phyloP scores from a whole-genome alignment of 2,888 invertebrate genomes.

The Notodonta dromedarius region DNA sequence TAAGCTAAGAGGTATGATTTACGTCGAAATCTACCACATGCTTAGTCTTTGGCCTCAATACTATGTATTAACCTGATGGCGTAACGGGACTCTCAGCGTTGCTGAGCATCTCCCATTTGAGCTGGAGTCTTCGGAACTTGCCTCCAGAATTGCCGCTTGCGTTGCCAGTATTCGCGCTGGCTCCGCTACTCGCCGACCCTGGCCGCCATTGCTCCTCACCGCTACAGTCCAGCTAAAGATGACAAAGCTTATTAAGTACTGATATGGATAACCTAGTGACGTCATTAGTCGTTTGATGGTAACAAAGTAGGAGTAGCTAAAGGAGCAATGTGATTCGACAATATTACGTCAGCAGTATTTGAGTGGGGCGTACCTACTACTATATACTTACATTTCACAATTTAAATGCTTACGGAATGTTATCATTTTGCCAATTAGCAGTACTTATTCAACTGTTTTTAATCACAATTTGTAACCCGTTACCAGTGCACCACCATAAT shows the following conservation, averaged over 20 bases:
- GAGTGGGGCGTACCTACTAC: not conserved
- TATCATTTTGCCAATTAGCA: not conserved
- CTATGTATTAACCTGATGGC: constrained; percentile 62
- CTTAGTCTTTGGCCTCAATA: not conserved
- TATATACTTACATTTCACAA: not conserved
- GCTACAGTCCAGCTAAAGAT: constrained; percentile 71
- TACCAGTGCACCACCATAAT: not conserved
- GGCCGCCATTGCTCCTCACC: constrained; percentile 78
- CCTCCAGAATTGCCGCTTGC: constrained; percentile 85
- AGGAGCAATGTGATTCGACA: not conserved
- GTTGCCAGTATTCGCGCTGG: constrained; percentile 74
- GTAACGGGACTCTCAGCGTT: constrained; percentile 73
- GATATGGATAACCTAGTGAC: not conserved
- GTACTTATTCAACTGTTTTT: not conserved
- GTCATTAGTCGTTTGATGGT: not conserved
- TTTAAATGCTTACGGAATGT: no score
- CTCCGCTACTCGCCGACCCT: constrained; percentile 73
- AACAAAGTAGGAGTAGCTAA: not conserved
- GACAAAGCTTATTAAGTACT: not conserved
- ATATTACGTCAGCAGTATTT: not conserved
- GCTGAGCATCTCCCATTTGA: constrained; percentile 92
- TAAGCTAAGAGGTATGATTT: no score
- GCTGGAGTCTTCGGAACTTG: constrained; percentile 90
- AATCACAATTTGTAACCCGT: constrained; percentile 2
- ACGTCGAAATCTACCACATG: not conserved